Evolutionary conservation across 2,113 vertebrate species (phyloP), one percentile per base, ranked within the genome.

Genomic region (Heteronetta atricapilla): DNA sequence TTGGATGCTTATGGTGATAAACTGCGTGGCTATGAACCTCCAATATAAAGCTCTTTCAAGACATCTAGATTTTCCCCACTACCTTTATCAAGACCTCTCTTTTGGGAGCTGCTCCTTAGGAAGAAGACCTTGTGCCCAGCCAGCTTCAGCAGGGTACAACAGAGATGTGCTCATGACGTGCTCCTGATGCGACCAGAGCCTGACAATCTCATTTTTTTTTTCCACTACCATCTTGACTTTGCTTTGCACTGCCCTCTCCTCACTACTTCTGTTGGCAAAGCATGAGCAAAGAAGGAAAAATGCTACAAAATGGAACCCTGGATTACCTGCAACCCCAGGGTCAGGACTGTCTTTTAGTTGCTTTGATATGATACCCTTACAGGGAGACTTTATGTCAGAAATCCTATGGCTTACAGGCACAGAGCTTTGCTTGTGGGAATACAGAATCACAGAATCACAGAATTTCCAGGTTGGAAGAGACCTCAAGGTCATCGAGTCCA

Each of bases 61-160:
- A 63, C 52, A 74, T 25, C 13, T 10, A 3, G 0, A 10, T 86
- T 75, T 93, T 84, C 33, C 55, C 28, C 26, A 68, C 26, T 73
- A 33, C 28, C 36, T 59, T 76, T 38, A 64, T 29, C 10, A 25
- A 18, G 36, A 13, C 3, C 26, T 75, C 20, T 55, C 34, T 34
- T 68, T 20, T 36, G 52, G 17, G 11, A 67, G 20, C 22, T 31
- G 13, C 4, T 38, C 48, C 11, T 33, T 64, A 48, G 34, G 34
- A 92, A 42, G 6, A 73, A 86, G 78, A 78, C 22, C 50, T 12
- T 80, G 34, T 2, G 1, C 20, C 19, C 66, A 68, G 38, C 10
- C 64, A 83, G 0, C 8, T 56, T 60, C 80, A 68, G 8, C 0
- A 0, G 10, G 20, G 33, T 28, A 44, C 42, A 59, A 46, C 13